phyloP scores from a whole-genome alignment of 2,113 vertebrate species.

The Laticauda colubrina region DNA sequence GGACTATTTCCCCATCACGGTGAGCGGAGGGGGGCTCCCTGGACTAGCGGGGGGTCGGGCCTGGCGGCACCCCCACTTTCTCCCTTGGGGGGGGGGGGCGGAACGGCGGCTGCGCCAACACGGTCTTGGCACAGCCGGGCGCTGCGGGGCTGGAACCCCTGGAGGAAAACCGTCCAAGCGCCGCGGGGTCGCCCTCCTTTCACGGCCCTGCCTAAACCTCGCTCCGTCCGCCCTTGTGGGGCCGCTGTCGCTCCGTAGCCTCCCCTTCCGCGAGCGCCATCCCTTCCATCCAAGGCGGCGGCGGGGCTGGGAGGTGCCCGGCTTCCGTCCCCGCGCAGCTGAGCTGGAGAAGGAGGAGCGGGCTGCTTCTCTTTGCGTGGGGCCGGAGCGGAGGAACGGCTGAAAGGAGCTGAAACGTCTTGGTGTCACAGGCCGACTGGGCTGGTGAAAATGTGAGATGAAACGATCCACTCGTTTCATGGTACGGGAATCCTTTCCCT shows the following conservation, averaged over 20 bases:
- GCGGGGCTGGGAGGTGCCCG: too few species aligned
- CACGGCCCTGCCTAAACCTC: not conserved
- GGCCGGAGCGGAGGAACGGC: not conserved
- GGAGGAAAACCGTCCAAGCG: not conserved
- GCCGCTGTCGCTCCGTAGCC: not conserved
- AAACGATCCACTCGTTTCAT: not conserved
- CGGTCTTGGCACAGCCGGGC: not conserved
- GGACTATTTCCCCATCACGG: conserved; percentile 77
- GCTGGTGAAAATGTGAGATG: not conserved
- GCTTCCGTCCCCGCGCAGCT: not conserved
- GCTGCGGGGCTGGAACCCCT: not conserved
- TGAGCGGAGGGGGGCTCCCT: conserved; percentile 46
- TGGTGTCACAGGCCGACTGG: not conserved
- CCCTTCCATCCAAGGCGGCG: not conserved
- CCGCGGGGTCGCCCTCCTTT: not conserved
- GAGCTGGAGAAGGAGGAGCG: not conserved
- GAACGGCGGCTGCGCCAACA: not conserved
- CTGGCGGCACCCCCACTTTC: not conserved
- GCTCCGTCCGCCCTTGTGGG: not conserved
- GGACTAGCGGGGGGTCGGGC: not conserved
- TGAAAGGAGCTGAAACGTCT: not conserved
- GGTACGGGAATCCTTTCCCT: not conserved
- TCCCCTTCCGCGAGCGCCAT: not conserved
- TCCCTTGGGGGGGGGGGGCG: too few species aligned
- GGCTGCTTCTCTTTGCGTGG: not conserved